phyloP scores from a whole-genome alignment of 2,888 invertebrate genomes.

The Stomorhina lunata region DNA sequence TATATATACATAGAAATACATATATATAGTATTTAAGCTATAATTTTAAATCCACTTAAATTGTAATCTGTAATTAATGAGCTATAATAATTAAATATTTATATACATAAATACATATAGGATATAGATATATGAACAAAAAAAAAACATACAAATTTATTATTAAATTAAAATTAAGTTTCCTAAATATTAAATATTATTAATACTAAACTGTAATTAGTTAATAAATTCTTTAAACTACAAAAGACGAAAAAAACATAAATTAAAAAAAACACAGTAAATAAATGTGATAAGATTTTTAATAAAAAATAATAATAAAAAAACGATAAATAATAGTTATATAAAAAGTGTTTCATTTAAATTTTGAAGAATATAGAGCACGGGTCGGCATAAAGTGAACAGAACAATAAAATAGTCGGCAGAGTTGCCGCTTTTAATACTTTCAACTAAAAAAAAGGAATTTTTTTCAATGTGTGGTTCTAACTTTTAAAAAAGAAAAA shows the following conservation, averaged over 20 bases:
- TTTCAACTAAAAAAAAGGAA: no score
- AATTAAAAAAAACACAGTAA: slow-evolving; percentile 58
- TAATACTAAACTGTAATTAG: slow-evolving; percentile 59
- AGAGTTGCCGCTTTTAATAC: no score
- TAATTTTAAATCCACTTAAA: slow-evolving; percentile 26
- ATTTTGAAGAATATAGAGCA: not conserved
- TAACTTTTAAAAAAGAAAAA: no score
- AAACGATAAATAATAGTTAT: slow-evolving; percentile 22
- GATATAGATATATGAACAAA: slow-evolving; percentile 8
- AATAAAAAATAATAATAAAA: slow-evolving; percentile 58
- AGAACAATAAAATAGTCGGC: no score
- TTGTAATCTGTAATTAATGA: slow-evolving; percentile 64
- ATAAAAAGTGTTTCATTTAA: not conserved
- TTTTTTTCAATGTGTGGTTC: no score
- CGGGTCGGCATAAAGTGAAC: no score
- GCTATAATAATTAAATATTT: slow-evolving; percentile 55
- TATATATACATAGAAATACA: not conserved
- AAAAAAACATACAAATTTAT: slow-evolving; percentile 13
- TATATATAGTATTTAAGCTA: not conserved
- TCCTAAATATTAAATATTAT: slow-evolving; percentile 46
- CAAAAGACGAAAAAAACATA: slow-evolving; percentile 2
- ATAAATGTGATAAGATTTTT: slow-evolving; percentile 67
- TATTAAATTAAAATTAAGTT: slow-evolving; percentile 61
- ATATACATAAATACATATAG: slow-evolving; percentile 21
- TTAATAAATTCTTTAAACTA: slow-evolving; percentile 44